Conservation (phyloP, 2,113 vertebrate species). For the Myrmophylax atrothorax region DNA sequence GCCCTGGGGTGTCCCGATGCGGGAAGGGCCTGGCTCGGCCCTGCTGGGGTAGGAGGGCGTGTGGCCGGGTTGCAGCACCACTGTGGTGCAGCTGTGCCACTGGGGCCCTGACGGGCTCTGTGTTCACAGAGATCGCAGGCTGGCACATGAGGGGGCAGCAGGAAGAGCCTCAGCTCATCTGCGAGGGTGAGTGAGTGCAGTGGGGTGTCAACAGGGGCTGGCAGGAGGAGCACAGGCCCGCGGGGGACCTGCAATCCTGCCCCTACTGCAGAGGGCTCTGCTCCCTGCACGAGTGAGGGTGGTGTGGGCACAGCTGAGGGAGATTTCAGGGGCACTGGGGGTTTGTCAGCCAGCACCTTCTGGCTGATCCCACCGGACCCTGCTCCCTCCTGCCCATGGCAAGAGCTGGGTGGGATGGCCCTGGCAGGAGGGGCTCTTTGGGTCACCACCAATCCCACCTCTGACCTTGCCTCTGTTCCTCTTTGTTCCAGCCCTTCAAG, state of each 20-base stretch:
- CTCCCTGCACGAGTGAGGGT: too few species aligned
- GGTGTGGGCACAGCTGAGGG: too few species aligned
- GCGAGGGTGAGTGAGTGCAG: too few species aligned
- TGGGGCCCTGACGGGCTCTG: background rate
- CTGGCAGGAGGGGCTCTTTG: background rate
- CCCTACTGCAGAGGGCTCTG: too few species aligned
- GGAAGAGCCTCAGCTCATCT: fast-evolving
- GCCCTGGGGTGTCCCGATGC: too few species aligned
- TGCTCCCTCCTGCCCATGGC: background rate
- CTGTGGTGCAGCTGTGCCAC: background rate
- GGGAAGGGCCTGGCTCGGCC: too few species aligned
- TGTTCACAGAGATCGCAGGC: background rate
- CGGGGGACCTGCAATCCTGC: too few species aligned
- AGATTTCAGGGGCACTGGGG: too few species aligned
- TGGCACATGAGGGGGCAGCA: background rate
- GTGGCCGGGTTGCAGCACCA: background rate
- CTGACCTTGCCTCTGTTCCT: background rate
- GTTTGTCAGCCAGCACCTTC: too few species aligned
- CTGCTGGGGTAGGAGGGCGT: too few species aligned
- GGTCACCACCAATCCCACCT: background rate
- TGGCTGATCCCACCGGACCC: background rate
- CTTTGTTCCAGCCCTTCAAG: background rate
- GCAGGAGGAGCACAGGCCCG: too few species aligned
- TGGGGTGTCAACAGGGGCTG: too few species aligned
- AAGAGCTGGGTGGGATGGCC: background rate